phyloP scores from a whole-genome alignment of 1,140 invertebrate genomes.

The Macrosteles quadrilineatus region DNA sequence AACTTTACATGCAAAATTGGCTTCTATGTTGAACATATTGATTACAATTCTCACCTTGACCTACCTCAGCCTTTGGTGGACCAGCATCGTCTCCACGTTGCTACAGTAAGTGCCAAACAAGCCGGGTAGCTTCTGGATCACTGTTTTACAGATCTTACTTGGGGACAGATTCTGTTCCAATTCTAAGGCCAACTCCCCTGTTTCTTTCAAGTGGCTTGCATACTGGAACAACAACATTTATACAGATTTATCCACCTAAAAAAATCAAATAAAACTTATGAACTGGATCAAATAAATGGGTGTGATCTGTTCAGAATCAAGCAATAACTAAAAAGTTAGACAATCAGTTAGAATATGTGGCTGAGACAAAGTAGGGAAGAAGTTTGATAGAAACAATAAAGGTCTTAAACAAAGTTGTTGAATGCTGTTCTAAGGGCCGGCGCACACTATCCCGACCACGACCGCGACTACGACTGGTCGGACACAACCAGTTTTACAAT shows the following conservation, averaged over 20 bases:
- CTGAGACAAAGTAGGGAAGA: too few species aligned
- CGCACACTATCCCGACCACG: too few species aligned
- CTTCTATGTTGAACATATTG: too few species aligned
- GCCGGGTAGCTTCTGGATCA: conserved; percentile 21
- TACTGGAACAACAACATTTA: conserved; percentile 31
- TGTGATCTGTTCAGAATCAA: not conserved
- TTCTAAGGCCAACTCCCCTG: conserved; percentile 17
- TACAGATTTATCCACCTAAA: not conserved
- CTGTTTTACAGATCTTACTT: conserved; percentile 21
- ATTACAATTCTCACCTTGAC: not conserved
- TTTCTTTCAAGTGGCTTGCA: conserved; percentile 22
- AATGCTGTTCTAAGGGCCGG: too few species aligned
- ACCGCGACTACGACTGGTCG: too few species aligned
- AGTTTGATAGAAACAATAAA: too few species aligned
- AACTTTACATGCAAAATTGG: too few species aligned
- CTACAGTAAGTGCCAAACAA: conserved; percentile 28
- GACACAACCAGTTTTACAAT: too few species aligned
- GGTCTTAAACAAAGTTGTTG: too few species aligned
- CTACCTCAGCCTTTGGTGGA: conserved; percentile 25
- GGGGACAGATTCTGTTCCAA: conserved; percentile 3
- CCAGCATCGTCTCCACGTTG: conserved; percentile 25
- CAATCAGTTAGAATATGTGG: too few species aligned
- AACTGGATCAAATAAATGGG: not conserved
- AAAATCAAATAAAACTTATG: not conserved
- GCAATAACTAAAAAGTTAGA: too few species aligned